These are phyloP conservation scores for Pseudococcus longispinus DNA, from an alignment of 2,888 invertebrate species.

Conservation along the genomic window DNA sequence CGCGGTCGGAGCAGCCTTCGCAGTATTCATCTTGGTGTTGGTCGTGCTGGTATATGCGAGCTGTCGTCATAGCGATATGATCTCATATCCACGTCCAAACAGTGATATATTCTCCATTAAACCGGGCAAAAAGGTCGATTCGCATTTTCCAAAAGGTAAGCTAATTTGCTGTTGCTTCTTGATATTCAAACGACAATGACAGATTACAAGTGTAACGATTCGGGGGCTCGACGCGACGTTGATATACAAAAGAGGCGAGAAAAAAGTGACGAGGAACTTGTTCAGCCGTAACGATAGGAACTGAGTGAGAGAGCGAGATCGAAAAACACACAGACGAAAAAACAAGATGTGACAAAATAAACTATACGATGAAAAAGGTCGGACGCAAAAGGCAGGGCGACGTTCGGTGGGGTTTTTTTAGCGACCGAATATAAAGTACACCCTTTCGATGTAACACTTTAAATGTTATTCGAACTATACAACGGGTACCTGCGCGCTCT, in stretches of 20 bases:
- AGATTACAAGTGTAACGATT: slow-evolving; percentile 7
- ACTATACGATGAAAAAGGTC: slow-evolving; percentile 19
- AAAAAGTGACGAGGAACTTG: slow-evolving; percentile 7
- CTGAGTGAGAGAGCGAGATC: not conserved
- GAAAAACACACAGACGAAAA: not conserved
- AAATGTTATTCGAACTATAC: slow-evolving; percentile 47
- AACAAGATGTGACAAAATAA: not conserved
- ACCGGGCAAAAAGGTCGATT: slow-evolving; percentile 49
- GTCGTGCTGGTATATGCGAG: slow-evolving; percentile 45
- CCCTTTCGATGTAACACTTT: slow-evolving; percentile 51
- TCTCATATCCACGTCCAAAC: slow-evolving; percentile 48
- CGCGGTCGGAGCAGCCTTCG: slow-evolving; percentile 33
- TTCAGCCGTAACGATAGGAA: not conserved
- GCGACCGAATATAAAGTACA: slow-evolving; percentile 45
- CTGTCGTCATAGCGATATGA: slow-evolving; percentile 52
- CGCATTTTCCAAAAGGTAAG: slow-evolving; percentile 55
- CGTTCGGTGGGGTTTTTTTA: not conserved
- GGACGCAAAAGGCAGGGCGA: not conserved
- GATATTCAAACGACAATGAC: slow-evolving; percentile 1
- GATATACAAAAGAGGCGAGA: not conserved
- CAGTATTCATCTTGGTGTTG: slow-evolving; percentile 35
- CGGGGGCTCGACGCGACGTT: not conserved
- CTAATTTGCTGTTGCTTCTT: not conserved
- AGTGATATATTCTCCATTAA: slow-evolving; percentile 53
- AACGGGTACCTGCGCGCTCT: slow-evolving; percentile 16